Evolutionary conservation across 2,888 invertebrate genomes (phyloP), one percentile per base, ranked within the genome.

Genomic region (Sphecodes monilicornis): DNA sequence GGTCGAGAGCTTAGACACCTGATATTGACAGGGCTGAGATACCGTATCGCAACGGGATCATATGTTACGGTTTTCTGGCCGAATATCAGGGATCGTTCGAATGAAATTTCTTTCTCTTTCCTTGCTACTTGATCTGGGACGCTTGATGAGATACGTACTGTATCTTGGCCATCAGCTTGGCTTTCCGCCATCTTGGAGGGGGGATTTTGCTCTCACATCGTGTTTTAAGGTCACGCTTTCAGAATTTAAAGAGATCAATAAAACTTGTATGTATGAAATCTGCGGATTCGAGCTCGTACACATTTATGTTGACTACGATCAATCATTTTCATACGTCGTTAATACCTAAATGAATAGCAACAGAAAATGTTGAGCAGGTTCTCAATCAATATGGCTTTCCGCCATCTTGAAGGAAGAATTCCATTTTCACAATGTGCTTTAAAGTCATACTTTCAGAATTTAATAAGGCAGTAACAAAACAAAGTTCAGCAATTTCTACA

Each of bases 11-110:
- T 82, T 84, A 82, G 89, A 87, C 84, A 84, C 86, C 89, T 89
- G 89, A 89, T 89, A 89, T 89, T 76, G 89, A 89, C 89, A 89
- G 89, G 81, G 54, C 16, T 50, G 75, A 76, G 89, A 87, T 89
- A 88, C 75, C 86, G 84, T 87, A 89, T 89, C 89, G 85, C 78
- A 36, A 26, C 43, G 64, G 75, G 83, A 85, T 88, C 88, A 66
- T 81, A 80, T 74, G 80, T 89, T 84, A 82, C 81, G 80, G 76
- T 88, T 79, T 77, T 79, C 70, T 36, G 73, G 54, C 60, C 83
- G 82, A 84, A 79, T 77, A 80, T 81, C 88, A 77, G 46, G 70
- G 81, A 85, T 82, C 77, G 78, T 26, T 68, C 82, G 76, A 82
- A 82, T 72, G 50, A 77, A 78, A 78, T 82, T 81, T 87, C 78